These are phyloP conservation scores for Parauchenoglanis punctatus DNA, from an alignment of 2,797 vertebrate genomes.

Conservation along the genomic window DNA sequence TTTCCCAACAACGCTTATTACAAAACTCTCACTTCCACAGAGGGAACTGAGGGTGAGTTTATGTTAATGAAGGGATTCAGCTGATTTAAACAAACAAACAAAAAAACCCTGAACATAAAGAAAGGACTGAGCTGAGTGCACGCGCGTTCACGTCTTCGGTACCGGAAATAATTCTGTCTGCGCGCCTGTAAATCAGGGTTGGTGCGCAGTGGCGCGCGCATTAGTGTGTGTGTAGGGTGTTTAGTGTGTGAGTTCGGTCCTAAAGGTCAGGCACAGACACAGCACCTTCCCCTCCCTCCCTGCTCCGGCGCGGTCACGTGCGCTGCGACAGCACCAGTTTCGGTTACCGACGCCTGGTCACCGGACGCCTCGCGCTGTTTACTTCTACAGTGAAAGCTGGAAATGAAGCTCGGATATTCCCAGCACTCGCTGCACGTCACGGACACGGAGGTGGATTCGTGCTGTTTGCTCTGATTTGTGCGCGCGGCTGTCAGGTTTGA, in stretches of 20 bases:
- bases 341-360: neutral
- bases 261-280: neutral
- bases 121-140: neutral
- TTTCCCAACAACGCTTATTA: neutral
- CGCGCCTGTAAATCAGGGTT: neutral
- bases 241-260: neutral
- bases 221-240: neutral
- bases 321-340: neutral
- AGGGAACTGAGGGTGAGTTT: neutral
- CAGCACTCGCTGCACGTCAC: no score
- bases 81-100: neutral
- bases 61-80: neutral
- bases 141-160: neutral
- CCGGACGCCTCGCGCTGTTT: slow-evolving; percentile 2
- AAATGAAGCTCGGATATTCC: neutral
- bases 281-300: neutral
- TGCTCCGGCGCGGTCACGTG: neutral
- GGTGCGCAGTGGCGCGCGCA: neutral
- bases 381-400: neutral
- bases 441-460: neutral
- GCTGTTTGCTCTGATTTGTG: neutral
- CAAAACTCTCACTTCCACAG: neutral
- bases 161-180: neutral
- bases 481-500: neutral
- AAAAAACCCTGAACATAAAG: neutral